These are phyloP conservation scores for Sebastes umbrosus DNA, from an alignment of 2,797 vertebrate genomes.

Conservation along the genomic window DNA sequence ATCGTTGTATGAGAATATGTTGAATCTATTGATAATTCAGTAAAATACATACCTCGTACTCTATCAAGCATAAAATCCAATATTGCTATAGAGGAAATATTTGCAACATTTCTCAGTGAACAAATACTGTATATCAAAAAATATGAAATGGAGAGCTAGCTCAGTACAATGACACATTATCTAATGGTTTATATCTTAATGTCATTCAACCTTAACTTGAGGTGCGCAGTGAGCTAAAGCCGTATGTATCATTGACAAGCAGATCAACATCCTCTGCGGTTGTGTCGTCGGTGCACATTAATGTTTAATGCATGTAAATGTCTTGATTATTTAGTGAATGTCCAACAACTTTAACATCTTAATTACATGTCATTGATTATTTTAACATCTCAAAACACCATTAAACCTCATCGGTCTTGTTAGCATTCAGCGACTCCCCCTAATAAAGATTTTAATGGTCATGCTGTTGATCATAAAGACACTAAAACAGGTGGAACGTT, in stretches of 20 bases:
- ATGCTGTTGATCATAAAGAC: slow-evolving; percentile 18
- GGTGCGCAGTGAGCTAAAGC: background rate
- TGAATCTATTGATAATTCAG: too few relatives aligned
- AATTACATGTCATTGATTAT: background rate
- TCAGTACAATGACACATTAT: background rate
- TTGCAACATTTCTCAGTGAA: background rate
- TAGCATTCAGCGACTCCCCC: background rate
- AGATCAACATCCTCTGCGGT: background rate
- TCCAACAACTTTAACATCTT: background rate
- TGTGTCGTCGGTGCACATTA: background rate
- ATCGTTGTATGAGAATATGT: too few relatives aligned
- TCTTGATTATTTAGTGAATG: background rate
- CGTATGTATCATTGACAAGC: background rate
- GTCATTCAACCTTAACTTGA: background rate
- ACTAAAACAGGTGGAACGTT: background rate
- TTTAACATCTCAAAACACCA: background rate
- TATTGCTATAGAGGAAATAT: background rate
- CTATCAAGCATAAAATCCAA: too few relatives aligned
- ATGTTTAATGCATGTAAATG: background rate
- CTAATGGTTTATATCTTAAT: background rate
- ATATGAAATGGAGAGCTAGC: background rate
- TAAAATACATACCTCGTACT: too few relatives aligned
- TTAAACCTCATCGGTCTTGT: background rate
- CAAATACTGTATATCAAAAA: background rate
- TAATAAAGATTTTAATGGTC: background rate